Evolutionary conservation across 2,888 invertebrate genomes (phyloP).

Genomic region (Epinotia nisella): DNA sequence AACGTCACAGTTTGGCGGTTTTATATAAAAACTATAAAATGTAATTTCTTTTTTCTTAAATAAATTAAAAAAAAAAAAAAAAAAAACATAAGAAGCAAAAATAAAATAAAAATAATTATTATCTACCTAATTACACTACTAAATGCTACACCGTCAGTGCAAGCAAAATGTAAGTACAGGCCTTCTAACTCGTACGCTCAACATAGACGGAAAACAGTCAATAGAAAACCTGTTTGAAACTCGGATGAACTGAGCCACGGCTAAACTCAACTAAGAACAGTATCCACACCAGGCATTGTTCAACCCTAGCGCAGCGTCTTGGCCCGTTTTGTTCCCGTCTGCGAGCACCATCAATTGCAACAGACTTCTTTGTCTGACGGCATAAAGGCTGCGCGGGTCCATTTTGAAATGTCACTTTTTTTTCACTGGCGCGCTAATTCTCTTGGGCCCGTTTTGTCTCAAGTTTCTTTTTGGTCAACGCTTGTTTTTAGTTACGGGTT

Average conservation of each 20-base stretch:
- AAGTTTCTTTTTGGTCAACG: slow-evolving; percentile 5
- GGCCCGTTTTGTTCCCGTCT: slow-evolving; percentile 56
- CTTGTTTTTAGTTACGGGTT: not conserved
- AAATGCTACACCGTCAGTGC: too few relatives aligned
- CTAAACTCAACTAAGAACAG: slow-evolving; percentile 24
- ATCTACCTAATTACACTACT: too few relatives aligned
- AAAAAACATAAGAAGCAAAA: too few relatives aligned
- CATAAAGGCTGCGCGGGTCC: slow-evolving; percentile 55
- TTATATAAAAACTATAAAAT: too few relatives aligned
- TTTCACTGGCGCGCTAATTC: slow-evolving; percentile 25
- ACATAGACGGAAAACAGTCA: not conserved
- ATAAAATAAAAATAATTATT: too few relatives aligned
- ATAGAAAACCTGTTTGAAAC: not conserved
- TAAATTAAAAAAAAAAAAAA: too few relatives aligned
- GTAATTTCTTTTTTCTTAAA: too few relatives aligned
- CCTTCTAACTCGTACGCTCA: too few relatives aligned
- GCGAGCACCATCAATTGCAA: slow-evolving; percentile 63
- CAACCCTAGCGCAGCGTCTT: slow-evolving; percentile 24
- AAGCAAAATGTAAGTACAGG: too few relatives aligned
- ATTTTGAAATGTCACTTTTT: slow-evolving; percentile 52
- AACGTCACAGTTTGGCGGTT: too few relatives aligned
- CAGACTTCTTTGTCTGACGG: slow-evolving; percentile 59
- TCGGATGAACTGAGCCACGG: not conserved
- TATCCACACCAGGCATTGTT: slow-evolving; percentile 35
- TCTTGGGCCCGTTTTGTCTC: not conserved